These are phyloP conservation scores for Augiades crinisus DNA, from an alignment of 2,888 invertebrate genomes.

Conservation along the genomic window DNA sequence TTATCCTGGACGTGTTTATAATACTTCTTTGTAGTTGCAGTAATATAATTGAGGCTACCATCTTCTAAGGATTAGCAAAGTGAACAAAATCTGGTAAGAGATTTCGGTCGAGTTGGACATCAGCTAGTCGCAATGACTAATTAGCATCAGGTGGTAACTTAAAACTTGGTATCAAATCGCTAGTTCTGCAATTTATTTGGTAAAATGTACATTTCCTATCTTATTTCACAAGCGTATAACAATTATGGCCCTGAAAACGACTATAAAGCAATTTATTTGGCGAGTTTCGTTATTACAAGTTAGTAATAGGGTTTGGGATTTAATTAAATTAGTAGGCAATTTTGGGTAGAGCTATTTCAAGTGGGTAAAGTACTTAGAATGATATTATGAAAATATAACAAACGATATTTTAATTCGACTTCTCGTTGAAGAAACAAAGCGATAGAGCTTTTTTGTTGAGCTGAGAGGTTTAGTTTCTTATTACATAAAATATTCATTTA, in stretches of 20 bases:
- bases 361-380: neutral
- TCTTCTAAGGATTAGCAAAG: no score
- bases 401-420: neutral
- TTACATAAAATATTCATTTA: no score
- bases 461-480: no score
- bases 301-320: conserved; percentile 1
- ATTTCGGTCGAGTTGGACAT: no score
- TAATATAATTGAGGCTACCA: no score
- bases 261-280: conserved; percentile 4
- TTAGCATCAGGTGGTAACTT: no score
- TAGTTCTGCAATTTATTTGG: neutral
- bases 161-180: neutral
- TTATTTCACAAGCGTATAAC: neutral
- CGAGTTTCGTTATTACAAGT: conserved; percentile 1
- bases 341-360: neutral
- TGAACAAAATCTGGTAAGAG: no score
- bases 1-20: no score
- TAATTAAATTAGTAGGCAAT: conserved; percentile 1
- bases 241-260: neutral
- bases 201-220: neutral
- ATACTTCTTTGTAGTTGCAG: no score
- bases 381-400: neutral
- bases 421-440: neutral
- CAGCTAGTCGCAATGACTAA: no score
- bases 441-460: no score